Conservation (phyloP, 2,797 vertebrate species). For the Lagocephalus sceleratus region DNA sequence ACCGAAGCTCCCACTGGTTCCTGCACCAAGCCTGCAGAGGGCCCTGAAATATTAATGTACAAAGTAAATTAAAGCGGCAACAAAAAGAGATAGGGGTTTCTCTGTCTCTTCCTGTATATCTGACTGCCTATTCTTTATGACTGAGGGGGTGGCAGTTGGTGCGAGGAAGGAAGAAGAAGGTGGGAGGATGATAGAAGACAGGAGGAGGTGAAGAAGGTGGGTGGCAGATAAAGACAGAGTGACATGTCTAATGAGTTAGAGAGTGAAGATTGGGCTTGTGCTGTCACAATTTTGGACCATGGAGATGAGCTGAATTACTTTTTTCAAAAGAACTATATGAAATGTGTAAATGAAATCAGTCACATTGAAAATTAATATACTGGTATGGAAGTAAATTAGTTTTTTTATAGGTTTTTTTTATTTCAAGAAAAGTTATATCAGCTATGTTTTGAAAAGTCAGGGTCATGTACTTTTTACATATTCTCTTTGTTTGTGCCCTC, state of each 20-base stretch:
- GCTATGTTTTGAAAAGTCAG: constrained; percentile 42
- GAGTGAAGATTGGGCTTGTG: constrained; percentile 18
- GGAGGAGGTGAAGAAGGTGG: constrained; percentile 37
- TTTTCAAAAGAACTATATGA: constrained; percentile 2
- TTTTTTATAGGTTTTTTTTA: no score
- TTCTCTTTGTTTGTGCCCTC: constrained; percentile 19
- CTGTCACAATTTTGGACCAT: constrained; percentile 15
- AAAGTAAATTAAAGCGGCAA: constrained; percentile 83
- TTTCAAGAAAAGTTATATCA: constrained; percentile 15
- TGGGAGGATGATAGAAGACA: constrained; percentile 31
- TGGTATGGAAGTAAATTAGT: constrained; percentile 1
- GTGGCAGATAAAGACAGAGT: constrained; percentile 38
- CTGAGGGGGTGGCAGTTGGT: constrained; percentile 50
- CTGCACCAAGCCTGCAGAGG: constrained; percentile 71
- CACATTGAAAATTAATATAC: not conserved
- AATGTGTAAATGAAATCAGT: not conserved
- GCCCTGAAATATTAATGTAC: constrained; percentile 82
- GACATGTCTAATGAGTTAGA: constrained; percentile 43
- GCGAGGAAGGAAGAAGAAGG: constrained; percentile 26
- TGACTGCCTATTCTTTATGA: constrained; percentile 72
- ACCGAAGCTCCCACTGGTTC: constrained; percentile 63
- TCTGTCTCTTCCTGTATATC: constrained; percentile 73
- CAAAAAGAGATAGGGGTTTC: constrained; percentile 73
- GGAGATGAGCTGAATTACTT: constrained; percentile 18
- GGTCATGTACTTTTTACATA: constrained; percentile 24